Conservation (phyloP, 1,140 invertebrate species). For the Nebria ingens region DNA sequence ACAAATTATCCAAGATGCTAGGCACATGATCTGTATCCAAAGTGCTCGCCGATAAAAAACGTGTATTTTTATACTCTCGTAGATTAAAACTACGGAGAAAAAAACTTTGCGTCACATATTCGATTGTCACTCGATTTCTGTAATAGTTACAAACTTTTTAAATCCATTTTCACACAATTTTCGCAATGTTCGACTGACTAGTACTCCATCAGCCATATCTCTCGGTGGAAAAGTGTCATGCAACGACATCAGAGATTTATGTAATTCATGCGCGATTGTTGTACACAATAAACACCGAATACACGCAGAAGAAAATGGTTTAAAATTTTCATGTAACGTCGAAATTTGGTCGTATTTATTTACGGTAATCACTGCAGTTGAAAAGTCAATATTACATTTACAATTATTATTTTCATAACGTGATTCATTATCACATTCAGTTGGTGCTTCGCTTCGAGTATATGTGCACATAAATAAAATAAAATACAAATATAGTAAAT, state of each 20-base stretch:
- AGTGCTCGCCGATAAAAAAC: neutral
- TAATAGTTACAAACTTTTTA: slow-evolving; percentile 1
- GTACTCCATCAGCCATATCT: neutral
- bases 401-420: neutral
- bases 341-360: neutral
- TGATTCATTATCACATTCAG: too few relatives aligned
- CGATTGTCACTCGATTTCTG: neutral
- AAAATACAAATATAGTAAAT: too few relatives aligned
- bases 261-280: neutral
- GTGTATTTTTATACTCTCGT: neutral
- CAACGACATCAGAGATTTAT: neutral
- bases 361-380: neutral
- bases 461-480: too few relatives aligned
- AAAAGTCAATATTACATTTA: neutral
- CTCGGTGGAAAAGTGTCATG: neutral
- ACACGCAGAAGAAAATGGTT: neutral
- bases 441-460: too few relatives aligned
- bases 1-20: neutral
- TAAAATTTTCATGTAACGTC: neutral
- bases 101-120: neutral
- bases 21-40: neutral
- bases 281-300: neutral
- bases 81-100: neutral
- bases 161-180: neutral
- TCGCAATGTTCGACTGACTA: neutral